These are phyloP conservation scores for Phengaris alcon DNA, from an alignment of 2,888 invertebrate species.

Conservation along the genomic window DNA sequence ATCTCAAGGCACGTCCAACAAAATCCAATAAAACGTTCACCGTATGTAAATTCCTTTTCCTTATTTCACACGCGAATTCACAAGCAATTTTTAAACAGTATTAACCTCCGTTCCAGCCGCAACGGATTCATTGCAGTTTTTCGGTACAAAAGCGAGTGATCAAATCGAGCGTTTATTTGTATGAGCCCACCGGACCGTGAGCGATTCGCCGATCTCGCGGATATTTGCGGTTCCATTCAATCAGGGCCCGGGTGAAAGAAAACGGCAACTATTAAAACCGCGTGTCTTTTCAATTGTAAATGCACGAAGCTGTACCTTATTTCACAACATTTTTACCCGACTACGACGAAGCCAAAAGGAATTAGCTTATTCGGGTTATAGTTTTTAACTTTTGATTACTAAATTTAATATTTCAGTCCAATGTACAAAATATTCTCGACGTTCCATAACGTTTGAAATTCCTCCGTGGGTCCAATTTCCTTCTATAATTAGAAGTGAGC, in stretches of 20 bases:
- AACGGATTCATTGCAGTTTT: conserved; percentile 48
- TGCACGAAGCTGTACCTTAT: no score
- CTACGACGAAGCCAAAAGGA: no score
- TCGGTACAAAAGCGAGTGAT: conserved; percentile 49
- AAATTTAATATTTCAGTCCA: no score
- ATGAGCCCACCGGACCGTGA: conserved; percentile 51
- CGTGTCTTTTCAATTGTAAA: neutral
- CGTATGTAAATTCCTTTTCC: conserved; percentile 16
- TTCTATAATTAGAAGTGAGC: no score
- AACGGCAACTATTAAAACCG: conserved; percentile 31
- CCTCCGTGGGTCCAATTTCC: no score
- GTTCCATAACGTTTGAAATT: no score
- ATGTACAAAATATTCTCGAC: no score
- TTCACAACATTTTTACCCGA: no score
- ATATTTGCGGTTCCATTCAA: conserved; percentile 44
- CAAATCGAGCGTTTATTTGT: conserved; percentile 68
- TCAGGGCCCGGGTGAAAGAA: conserved; percentile 41
- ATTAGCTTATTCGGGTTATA: no score
- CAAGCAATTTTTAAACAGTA: conserved; percentile 35
- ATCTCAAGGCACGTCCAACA: neutral
- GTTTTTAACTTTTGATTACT: no score
- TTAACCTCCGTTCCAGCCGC: conserved; percentile 49
- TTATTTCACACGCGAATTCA: conserved; percentile 10
- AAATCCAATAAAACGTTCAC: neutral
- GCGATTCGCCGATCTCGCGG: conserved; percentile 39